These are phyloP conservation scores for Macrophya alboannulata DNA, from an alignment of 2,888 invertebrate genomes.

Conservation along the genomic window DNA sequence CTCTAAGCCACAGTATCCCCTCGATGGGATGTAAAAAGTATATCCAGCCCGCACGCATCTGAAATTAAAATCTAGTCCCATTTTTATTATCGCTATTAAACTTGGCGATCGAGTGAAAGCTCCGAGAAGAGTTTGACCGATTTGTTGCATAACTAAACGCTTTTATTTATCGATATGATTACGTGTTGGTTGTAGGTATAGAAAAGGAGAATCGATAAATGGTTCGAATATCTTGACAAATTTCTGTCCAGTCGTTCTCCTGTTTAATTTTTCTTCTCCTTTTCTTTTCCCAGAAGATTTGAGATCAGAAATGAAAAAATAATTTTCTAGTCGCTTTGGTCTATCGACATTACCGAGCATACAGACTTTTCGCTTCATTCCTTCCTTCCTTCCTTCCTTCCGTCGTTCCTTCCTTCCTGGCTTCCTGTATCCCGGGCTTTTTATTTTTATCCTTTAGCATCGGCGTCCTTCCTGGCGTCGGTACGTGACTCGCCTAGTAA, in stretches of 20 bases:
- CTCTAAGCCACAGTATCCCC: neutral
- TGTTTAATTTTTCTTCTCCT: neutral
- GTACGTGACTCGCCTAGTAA: constrained; percentile 43
- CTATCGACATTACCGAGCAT: neutral
- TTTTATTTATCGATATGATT: neutral
- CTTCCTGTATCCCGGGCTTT: neutral
- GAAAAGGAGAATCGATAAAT: neutral
- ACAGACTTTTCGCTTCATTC: neutral
- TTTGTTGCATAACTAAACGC: neutral
- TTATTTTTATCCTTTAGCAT: neutral
- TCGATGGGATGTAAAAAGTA: constrained; percentile 4
- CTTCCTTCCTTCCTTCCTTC: neutral
- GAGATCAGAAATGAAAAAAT: neutral
- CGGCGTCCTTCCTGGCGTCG: constrained; percentile 7
- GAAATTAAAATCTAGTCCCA: constrained; percentile 38
- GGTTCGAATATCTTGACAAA: neutral
- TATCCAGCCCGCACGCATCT: constrained; percentile 6
- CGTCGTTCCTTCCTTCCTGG: neutral
- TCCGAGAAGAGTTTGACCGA: neutral
- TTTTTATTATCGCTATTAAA: neutral
- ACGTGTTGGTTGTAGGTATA: neutral
- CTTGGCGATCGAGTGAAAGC: neutral
- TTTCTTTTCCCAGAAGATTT: neutral
- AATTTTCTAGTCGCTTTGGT: neutral
- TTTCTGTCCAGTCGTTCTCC: neutral